Evolutionary conservation across 37 sponge, comb jelly and placozoan genomes (phyloP), one percentile per base, ranked within the genome.

Genomic region (Chondrosia reniformis): DNA sequence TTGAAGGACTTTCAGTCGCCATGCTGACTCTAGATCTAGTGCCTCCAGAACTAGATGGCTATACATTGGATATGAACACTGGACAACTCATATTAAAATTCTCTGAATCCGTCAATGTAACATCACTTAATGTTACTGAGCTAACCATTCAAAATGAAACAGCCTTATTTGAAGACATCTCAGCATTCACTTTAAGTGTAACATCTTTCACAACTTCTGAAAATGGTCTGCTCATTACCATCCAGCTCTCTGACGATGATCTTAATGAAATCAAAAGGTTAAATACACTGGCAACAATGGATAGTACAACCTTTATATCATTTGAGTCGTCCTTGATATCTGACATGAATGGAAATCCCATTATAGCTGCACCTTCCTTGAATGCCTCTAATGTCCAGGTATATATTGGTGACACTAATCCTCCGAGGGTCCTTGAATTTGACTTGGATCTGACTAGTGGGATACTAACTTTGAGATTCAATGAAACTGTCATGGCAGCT

Each of bases 401-500:
- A 22, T 95, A 55, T 45, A 80, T 80, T 0, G 15, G 25, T 46
- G 96, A 95, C 75, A 73, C 25, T 0, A 89, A 67, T 27, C 83
- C 44, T 6, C 92, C 96, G 30, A 8, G 27, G 63, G 56, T 95
- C 6, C 77, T 77, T 31, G 79, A 72, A 55, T 92, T 88, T 69
- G 85, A 86, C 32, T 65, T 95, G 72, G 80, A 89, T 45, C 44
- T 95, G 46, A 83, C 92, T 71, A 67, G 33, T 17, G 79, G 93
- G 67, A 46, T 66, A 45, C 67, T 95, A 46, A 25, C 74, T 19
- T 88, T 95, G n/a, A 21, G 81, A 22, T 95, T 92, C 80, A 83
- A 81, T 69, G 96, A 95, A 62, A 95, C 96, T 36, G 87, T 95
- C 22, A 80, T 80, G 24, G 64, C 84, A 1, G 83, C 88, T 4